A percentile compares a stretch with the other conserved stretches of the same genome.
phyloP scores from a whole-genome alignment of 92 coral and sea anemone species.

The Pocillopora grandis region DNA sequence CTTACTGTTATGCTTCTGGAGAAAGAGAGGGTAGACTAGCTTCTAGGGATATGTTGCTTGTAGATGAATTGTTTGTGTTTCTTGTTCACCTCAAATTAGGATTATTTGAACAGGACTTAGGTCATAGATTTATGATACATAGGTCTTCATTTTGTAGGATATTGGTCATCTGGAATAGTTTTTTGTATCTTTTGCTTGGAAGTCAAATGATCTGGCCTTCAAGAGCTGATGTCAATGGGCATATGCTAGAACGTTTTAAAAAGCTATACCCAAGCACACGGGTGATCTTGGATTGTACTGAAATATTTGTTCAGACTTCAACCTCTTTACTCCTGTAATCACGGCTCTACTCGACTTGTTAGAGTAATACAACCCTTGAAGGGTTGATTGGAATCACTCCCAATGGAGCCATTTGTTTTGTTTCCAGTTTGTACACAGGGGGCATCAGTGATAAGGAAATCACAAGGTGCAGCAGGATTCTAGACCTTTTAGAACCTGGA shows the following conservation, averaged over 20 bases:
- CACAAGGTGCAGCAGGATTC: no score
- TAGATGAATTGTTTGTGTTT: conserved; percentile 62
- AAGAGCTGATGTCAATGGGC: conserved; percentile 36
- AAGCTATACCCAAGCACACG: conserved; percentile 58
- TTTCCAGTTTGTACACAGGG: no score
- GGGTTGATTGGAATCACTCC: conserved; percentile 30
- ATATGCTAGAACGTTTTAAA: conserved; percentile 49
- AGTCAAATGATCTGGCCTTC: conserved; percentile 57
- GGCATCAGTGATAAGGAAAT: no score
- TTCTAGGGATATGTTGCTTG: conserved; percentile 17
- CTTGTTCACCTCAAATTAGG: conserved; percentile 54
- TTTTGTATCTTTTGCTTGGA: conserved; percentile 54
- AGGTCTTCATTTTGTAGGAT: conserved; percentile 59
- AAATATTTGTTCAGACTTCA: conserved; percentile 58
- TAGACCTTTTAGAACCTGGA: no score
- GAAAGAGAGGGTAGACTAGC: conserved; percentile 27
- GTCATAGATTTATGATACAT: conserved; percentile 56
- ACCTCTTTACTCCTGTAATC: conserved; percentile 54
- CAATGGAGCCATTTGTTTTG: no score
- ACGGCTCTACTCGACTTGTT: conserved; percentile 62
- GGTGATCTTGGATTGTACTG: conserved; percentile 76
- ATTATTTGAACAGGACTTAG: conserved; percentile 57
- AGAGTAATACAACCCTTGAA: conserved; percentile 67
- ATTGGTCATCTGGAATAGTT: conserved; percentile 57
- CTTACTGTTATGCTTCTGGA: conserved; percentile 50